These are phyloP conservation scores for Coryphaenoides rupestris DNA, from an alignment of 2,113 vertebrate genomes.

Conservation along the genomic window DNA sequence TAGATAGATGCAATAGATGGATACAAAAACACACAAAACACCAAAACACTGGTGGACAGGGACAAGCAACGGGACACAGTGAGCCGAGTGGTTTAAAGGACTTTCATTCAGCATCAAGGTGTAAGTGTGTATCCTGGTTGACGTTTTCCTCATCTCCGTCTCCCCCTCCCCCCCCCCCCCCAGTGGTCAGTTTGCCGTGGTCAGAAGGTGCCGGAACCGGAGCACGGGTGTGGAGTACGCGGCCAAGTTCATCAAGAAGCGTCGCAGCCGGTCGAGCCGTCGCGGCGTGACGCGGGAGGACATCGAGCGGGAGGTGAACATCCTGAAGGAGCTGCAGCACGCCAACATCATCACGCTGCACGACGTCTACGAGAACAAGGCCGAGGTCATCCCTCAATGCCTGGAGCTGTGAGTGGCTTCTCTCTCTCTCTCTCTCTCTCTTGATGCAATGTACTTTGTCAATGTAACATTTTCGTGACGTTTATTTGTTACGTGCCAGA, in stretches of 20 bases:
- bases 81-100: too few species aligned
- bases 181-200: conserved; percentile 94
- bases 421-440: background rate
- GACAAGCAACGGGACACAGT: too few species aligned
- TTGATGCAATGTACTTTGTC: too few species aligned
- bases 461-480: too few species aligned
- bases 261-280: conserved; percentile 90
- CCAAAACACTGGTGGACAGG: too few species aligned
- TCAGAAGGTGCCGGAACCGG: conserved; percentile 89
- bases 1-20: too few species aligned
- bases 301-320: conserved; percentile 93
- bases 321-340: conserved; percentile 92
- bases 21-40: too few species aligned
- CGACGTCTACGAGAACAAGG: conserved; percentile 94
- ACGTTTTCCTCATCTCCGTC: background rate
- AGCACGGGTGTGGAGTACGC: conserved; percentile 82
- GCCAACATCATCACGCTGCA: conserved; percentile 92
- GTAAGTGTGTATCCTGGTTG: too few species aligned
- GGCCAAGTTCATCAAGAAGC: conserved; percentile 95
- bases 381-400: conserved; percentile 89
- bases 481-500: too few species aligned
- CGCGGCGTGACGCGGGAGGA: conserved; percentile 91
- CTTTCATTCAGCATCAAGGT: too few species aligned
- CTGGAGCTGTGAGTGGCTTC: conserved; percentile 90
- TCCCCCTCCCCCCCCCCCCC: background rate